A percentile compares a stretch with the other conserved stretches of the same genome.
Evolutionary conservation across 2,797 vertebrate species (phyloP).

Genomic region (Aulostomus chinensis): DNA sequence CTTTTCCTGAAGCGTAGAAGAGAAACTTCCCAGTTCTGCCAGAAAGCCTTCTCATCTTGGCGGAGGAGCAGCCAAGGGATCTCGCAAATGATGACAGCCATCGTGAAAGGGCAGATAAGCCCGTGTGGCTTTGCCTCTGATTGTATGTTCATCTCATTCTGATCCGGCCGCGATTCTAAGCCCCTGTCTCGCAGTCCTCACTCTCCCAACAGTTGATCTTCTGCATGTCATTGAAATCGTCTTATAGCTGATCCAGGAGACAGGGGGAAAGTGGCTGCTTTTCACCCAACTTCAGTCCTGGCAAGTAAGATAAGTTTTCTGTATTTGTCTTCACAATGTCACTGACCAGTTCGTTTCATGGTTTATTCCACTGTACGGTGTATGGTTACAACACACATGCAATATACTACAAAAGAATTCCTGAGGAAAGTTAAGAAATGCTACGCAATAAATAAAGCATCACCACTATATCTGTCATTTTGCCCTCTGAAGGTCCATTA

Average conservation of each 20-base stretch:
- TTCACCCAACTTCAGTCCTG: constrained; percentile 75
- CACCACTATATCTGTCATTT: too few relatives aligned
- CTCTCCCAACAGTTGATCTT: constrained; percentile 82
- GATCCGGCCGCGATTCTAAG: constrained; percentile 83
- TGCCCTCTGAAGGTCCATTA: too few relatives aligned
- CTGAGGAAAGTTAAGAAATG: too few relatives aligned
- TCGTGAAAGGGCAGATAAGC: constrained; percentile 81
- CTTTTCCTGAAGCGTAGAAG: constrained; percentile 65
- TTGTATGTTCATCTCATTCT: constrained; percentile 83
- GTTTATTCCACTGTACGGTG: constrained; percentile 1
- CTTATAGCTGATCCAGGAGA: constrained; percentile 81
- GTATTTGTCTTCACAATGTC: constrained; percentile 33
- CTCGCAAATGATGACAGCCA: constrained; percentile 78
- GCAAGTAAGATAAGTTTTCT: constrained; percentile 49
- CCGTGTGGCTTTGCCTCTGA: constrained; percentile 79
- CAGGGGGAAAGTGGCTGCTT: constrained; percentile 74
- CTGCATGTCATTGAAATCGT: constrained; percentile 81
- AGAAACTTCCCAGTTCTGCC: constrained; percentile 65
- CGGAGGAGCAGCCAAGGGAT: constrained; percentile 67
- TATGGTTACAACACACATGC: too few relatives aligned
- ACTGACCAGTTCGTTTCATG: constrained; percentile 42
- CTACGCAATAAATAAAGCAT: too few relatives aligned
- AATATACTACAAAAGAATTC: too few relatives aligned
- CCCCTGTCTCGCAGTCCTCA: constrained; percentile 77
- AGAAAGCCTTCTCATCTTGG: constrained; percentile 78